Evolutionary conservation across 2,113 vertebrate species (phyloP), one percentile per base, ranked within the genome.

Genomic region (Eretmochelys imbricata): DNA sequence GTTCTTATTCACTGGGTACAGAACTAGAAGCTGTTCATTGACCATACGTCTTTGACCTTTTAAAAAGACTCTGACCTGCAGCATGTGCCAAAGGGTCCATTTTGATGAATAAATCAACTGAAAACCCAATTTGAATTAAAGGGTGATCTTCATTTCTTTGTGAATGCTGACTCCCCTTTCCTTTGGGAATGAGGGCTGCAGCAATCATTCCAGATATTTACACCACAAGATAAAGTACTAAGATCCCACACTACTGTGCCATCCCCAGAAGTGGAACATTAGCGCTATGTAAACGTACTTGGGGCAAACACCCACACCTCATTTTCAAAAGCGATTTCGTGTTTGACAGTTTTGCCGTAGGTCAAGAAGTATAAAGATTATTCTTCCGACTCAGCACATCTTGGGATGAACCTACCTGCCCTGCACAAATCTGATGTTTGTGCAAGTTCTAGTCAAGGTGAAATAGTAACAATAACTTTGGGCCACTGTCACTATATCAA

Each of bases 351-450:
- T 83, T 54, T 75, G 49, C 31, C 65, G 5, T 5, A 35, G 20
- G 49, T 49, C n/a, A 19, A 31, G 48, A 82, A 55, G 17, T 59
- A 62, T 20, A 8, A 46, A 51, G 51, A 62, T 65, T 69, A 27
- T 25, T 75, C 80, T 76, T 0, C 11, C 25, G n/a, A 80, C 75
- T 31, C 10, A 80, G 14, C 0, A 0, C 38, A 27, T 38, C 54
- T 8, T 20, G 65, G 65, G 65, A 78, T 48, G 24, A 78, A 29
- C 42, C 46, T 25, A 78, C 6, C 19, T 2, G 3, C 55, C 48
- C 19, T 4, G 22, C 81, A 82, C 62, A 82, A 69, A 38, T 5
- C 48, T 72, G 29, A 49, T 42, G 0, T 1, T 3, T 1, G 1
- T 25, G 5, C 10, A 48, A n/a, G 80, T n/a, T n/a, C 49, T 54